phyloP scores from a whole-genome alignment of 2,888 invertebrate genomes.

The Tetranychus piercei region DNA sequence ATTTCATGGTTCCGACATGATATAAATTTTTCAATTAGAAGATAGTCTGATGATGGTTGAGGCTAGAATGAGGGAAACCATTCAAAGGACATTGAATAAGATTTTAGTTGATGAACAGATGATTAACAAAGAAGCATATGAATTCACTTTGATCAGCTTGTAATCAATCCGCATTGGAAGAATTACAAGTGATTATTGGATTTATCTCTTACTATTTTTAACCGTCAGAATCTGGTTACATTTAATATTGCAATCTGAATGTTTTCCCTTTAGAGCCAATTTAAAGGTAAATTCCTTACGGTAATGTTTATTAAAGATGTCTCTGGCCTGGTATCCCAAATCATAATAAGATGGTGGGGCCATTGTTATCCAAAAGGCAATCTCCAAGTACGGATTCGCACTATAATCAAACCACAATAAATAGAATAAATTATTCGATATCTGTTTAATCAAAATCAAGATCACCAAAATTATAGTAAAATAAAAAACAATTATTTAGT shows the following conservation, averaged over 20 bases:
- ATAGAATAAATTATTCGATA: too few species aligned
- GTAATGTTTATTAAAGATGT: constrained; percentile 89
- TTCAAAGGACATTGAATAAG: too few species aligned
- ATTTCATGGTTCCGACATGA: too few species aligned
- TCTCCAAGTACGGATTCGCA: background rate
- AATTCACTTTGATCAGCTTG: background rate
- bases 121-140: too few species aligned
- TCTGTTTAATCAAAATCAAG: too few species aligned
- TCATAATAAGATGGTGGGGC: constrained; percentile 86
- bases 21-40: too few species aligned
- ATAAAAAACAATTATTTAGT: too few species aligned
- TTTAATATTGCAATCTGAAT: background rate
- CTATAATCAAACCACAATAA: too few species aligned
- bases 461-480: too few species aligned
- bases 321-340: constrained; percentile 86
- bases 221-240: background rate
- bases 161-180: background rate
- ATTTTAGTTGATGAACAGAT: too few species aligned
- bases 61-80: too few species aligned
- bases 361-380: constrained; percentile 38
- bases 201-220: background rate
- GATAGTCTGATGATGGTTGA: too few species aligned
- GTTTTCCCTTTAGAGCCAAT: background rate
- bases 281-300: constrained; percentile 35
- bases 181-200: background rate